A percentile compares a stretch with the other conserved stretches of the same genome.
Conservation (phyloP, 2,113 vertebrate species). For the Sprattus sprattus region DNA sequence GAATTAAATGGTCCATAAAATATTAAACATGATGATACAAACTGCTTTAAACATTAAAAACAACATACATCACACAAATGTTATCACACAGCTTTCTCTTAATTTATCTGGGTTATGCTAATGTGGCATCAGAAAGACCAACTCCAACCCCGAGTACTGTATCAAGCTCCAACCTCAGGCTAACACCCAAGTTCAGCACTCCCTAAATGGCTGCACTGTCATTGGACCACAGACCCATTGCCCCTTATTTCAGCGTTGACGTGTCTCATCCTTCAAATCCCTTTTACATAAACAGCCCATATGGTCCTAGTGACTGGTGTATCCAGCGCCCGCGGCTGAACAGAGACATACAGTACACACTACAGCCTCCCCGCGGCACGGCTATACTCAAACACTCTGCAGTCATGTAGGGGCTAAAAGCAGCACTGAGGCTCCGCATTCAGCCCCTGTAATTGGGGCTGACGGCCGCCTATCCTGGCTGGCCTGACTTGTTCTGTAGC, state of each 20-base stretch:
- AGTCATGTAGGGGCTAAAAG: constrained; percentile 24
- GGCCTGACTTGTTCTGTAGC: constrained; percentile 49
- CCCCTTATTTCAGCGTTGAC: not conserved
- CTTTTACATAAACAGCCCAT: constrained; percentile 13
- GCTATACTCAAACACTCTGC: constrained; percentile 27
- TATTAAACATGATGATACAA: too few species aligned
- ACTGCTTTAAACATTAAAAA: too few species aligned
- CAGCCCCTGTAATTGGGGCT: constrained; percentile 64
- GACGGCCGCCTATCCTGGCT: constrained; percentile 50
- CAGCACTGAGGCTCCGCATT: constrained; percentile 56
- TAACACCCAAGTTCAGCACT: not conserved
- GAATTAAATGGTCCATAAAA: too few species aligned
- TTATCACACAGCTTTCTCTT: not conserved
- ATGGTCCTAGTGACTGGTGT: not conserved
- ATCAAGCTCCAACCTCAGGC: not conserved
- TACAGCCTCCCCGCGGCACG: not conserved
- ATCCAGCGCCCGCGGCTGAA: not conserved
- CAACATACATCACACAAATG: too few species aligned
- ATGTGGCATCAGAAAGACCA: not conserved
- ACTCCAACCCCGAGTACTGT: not conserved
- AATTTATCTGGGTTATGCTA: not conserved
- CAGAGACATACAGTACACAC: not conserved
- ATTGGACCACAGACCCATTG: not conserved
- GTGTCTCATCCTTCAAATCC: not conserved
- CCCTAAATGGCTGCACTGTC: not conserved